Conservation (phyloP, 2,113 vertebrate species). For the Tursiops truncatus region DNA sequence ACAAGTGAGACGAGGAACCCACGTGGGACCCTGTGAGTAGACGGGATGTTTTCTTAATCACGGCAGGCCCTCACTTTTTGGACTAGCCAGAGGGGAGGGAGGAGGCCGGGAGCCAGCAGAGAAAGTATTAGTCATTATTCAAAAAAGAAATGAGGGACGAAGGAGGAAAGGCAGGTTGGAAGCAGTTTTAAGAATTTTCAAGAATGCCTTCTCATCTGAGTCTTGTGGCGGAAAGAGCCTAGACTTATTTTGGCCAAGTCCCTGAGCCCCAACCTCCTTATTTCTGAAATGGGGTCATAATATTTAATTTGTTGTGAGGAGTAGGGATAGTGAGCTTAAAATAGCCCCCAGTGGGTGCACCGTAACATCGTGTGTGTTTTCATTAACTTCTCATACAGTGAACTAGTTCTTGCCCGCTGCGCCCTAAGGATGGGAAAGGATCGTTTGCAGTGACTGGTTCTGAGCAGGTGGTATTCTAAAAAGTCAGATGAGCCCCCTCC, state of each 20-base stretch:
- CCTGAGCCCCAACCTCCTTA: slow-evolving; percentile 47
- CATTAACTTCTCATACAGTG: not conserved
- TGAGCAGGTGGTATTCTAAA: not conserved
- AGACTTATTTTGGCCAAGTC: slow-evolving; percentile 42
- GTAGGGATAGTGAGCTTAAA: slow-evolving; percentile 59
- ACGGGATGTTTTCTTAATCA: not conserved
- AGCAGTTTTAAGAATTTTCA: not conserved
- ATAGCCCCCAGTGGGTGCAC: slow-evolving; percentile 7
- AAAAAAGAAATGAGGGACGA: not conserved
- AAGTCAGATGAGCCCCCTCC: not conserved
- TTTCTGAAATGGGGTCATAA: slow-evolving; percentile 62
- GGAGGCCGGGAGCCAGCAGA: not conserved
- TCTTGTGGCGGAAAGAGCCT: not conserved
- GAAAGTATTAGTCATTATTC: not conserved
- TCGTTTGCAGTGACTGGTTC: not conserved
- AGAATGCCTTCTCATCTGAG: slow-evolving; percentile 18
- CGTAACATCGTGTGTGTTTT: slow-evolving; percentile 2
- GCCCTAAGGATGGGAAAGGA: not conserved
- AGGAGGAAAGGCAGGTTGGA: not conserved
- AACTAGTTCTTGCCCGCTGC: not conserved
- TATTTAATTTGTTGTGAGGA: slow-evolving; percentile 65
- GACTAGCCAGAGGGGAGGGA: not conserved
- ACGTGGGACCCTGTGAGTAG: not conserved
- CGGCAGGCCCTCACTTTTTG: not conserved
- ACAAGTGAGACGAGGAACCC: not conserved